Percentiles rank a stretch among this genome's conserved stretches.
Conservation (phyloP, 2,888 invertebrate genomes). For the Agrilus mali region DNA sequence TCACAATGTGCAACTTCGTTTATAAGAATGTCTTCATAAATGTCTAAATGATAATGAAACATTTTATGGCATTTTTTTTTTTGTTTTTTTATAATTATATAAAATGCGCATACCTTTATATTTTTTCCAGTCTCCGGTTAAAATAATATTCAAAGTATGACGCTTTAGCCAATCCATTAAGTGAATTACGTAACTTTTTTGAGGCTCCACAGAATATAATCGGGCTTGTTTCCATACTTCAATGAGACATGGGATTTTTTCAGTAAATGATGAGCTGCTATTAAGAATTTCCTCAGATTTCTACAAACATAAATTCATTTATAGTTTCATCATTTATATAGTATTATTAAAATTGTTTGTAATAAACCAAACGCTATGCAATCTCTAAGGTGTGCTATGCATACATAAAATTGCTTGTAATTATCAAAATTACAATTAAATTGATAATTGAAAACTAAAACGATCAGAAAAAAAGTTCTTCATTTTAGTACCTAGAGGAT, state of each 20-base stretch:
- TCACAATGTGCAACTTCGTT: constrained; percentile 26
- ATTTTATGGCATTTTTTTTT: not conserved
- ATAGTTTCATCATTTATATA: not conserved
- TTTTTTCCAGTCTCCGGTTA: constrained; percentile 30
- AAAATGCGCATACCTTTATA: constrained; percentile 22
- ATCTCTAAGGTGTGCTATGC: too few relatives aligned
- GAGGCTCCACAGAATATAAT: constrained; percentile 21
- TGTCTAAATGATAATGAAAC: constrained; percentile 12
- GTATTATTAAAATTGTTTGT: too few relatives aligned
- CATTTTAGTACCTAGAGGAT: too few relatives aligned
- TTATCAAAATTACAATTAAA: too few relatives aligned
- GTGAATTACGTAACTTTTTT: constrained; percentile 26
- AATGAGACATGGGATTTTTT: constrained; percentile 26
- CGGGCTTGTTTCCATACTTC: constrained; percentile 28
- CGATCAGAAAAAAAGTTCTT: too few relatives aligned
- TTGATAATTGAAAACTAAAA: too few relatives aligned
- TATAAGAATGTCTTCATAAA: constrained; percentile 17
- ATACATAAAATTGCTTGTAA: too few relatives aligned
- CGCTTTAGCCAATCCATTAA: constrained; percentile 32
- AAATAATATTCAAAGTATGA: constrained; percentile 30
- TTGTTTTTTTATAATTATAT: not conserved
- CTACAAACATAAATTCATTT: constrained; percentile 21
- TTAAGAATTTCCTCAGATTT: constrained; percentile 28
- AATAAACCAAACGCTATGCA: too few relatives aligned
- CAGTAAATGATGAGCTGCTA: constrained; percentile 24